phyloP scores from a whole-genome alignment of 2,113 vertebrate species.

The Forbesichthys agassizii region DNA sequence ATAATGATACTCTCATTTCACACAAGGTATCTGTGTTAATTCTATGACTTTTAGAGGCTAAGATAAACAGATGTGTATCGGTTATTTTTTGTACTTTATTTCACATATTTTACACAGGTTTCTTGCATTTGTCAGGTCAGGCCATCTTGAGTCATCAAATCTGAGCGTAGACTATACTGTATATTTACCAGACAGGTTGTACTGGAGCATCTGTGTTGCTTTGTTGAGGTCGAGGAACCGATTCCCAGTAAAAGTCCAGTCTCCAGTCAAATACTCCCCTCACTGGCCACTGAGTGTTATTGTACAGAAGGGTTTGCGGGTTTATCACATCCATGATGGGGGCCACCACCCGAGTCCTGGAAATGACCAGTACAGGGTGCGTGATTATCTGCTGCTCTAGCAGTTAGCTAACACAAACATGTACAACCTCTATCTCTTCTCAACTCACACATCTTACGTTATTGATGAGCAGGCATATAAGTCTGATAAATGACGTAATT shows the following conservation, averaged over 20 bases:
- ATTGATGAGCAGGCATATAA: too few relatives aligned
- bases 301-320: slow-evolving; percentile 85
- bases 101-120: background rate
- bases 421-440: slow-evolving; percentile 13
- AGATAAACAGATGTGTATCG: too few relatives aligned
- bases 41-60: too few relatives aligned
- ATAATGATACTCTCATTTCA: background rate
- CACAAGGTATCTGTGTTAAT: background rate
- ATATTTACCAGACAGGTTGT: slow-evolving; percentile 82
- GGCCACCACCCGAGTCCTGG: slow-evolving; percentile 85
- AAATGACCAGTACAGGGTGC: background rate
- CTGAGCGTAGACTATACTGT: background rate
- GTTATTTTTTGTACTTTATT: background rate
- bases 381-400: too few relatives aligned
- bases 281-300: slow-evolving; percentile 75
- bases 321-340: slow-evolving; percentile 86
- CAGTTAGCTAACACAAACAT: slow-evolving; percentile 40
- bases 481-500: too few relatives aligned
- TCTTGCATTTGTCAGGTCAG: background rate
- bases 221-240: slow-evolving; percentile 69
- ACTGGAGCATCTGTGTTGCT: slow-evolving; percentile 73
- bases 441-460: slow-evolving; percentile 8
- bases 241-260: slow-evolving; percentile 86
- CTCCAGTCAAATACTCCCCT: slow-evolving; percentile 87
- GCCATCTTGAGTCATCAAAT: background rate